Base-by-base conservation (phyloP, 2,797 vertebrate species). In the Octomys mimax region DNA sequence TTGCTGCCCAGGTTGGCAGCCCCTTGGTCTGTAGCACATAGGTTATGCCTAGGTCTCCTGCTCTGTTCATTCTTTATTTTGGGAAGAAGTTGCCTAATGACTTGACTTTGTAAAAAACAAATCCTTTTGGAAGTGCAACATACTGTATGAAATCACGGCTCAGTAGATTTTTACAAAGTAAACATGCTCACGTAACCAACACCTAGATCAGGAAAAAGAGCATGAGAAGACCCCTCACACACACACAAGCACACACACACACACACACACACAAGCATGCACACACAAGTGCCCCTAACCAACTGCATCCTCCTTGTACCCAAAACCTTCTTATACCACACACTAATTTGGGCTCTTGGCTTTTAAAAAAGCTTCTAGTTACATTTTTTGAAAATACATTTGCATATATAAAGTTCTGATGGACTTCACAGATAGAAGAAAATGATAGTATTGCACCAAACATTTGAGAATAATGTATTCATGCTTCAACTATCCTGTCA, bases 301-400 rank as follows among this genome's bases (percentile, higher is more conserved):
- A 82, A 33, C n/a, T 21, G 19, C 22, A n/a, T 39, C 16, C 12
- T 54, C 31, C 61, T 6, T 22, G 13, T 46, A 52, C 10, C 46
- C 54, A 79, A 86, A 77, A 26, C 54, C 31, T 96, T 92, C 46
- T 18, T 89, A 28, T 39, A 90, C 73, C 46, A 87, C 70, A 82
- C 11, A 62, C 73, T 90, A 81, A 90, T 95, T 82, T 87, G 75
- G 28, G 16, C 36, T 93, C 42, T 22, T 71, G 31, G 36, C 75
- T 92, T 95, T 97, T 62, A 0, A 28, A 92, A 87, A 95, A 26
- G 68, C 28, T 77, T 97, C 95, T 88, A 91, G 52, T 96, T 92
- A 33, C 91, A 80, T 66, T 31, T 77, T 33, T 95, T 66, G 71
- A 94, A 94, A 9, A 83, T 79, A 78, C 14, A 57, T 18, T 19